These are phyloP conservation scores for Meteorus cinctellus DNA, from an alignment of 2,888 invertebrate species.

Conservation along the genomic window DNA sequence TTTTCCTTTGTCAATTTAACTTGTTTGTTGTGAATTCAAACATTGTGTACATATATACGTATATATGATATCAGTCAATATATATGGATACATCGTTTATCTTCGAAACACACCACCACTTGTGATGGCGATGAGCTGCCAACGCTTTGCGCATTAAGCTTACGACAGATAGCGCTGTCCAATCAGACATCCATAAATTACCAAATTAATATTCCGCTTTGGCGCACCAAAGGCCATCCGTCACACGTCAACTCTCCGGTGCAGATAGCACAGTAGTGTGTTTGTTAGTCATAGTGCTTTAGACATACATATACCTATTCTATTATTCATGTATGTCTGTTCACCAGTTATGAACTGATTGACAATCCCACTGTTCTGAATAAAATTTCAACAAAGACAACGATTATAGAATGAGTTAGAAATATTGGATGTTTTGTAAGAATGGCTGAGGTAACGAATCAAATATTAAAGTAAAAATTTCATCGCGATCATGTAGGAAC, in stretches of 20 bases:
- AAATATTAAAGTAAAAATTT: not conserved
- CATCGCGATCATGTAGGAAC: not conserved
- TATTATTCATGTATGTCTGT: constrained; percentile 7
- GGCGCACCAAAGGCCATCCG: constrained; percentile 69
- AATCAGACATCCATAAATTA: constrained; percentile 72
- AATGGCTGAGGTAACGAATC: too few species aligned
- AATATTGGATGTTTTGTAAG: not conserved
- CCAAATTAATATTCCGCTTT: constrained; percentile 72
- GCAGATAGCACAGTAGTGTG: constrained; percentile 61
- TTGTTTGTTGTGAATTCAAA: constrained; percentile 3
- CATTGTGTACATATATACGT: not conserved
- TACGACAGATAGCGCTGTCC: constrained; percentile 69
- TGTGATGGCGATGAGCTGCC: constrained; percentile 67
- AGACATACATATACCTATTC: constrained; percentile 25
- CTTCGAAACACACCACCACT: constrained; percentile 16
- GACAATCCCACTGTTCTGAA: not conserved
- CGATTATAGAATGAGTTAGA: too few species aligned
- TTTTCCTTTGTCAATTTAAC: not conserved
- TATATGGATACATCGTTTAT: constrained; percentile 20
- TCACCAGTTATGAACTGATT: constrained; percentile 16
- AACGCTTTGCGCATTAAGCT: constrained; percentile 71
- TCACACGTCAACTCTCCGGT: constrained; percentile 68
- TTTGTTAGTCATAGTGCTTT: constrained; percentile 29
- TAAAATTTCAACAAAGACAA: not conserved
- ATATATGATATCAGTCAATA: not conserved